Percentiles rank a stretch among this genome's conserved stretches.
Conservation (phyloP, 1,140 invertebrate species). For the Drosophila bipectinata region DNA sequence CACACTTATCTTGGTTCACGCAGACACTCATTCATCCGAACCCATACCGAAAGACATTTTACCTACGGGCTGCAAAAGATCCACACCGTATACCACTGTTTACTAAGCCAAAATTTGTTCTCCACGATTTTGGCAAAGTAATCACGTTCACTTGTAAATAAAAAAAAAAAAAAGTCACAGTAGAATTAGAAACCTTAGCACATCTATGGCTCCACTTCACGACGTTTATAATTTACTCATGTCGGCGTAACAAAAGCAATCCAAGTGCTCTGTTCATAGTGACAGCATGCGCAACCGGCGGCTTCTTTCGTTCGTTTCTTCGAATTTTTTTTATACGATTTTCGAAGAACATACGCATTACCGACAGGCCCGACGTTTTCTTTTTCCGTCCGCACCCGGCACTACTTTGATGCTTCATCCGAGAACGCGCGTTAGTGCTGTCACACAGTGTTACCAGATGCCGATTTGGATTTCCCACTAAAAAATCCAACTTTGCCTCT, state of each 20-base stretch:
- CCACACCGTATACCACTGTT: not conserved
- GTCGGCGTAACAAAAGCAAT: not conserved
- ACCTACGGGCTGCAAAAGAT: not conserved
- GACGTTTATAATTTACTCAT: not conserved
- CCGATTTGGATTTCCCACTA: too few relatives aligned
- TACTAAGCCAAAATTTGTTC: not conserved
- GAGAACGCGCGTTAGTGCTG: too few relatives aligned
- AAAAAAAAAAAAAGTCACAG: conserved; percentile 16
- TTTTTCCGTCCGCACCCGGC: not conserved
- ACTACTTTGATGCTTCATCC: too few relatives aligned
- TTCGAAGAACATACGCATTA: not conserved
- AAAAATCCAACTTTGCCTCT: too few relatives aligned
- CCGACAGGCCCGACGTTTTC: not conserved
- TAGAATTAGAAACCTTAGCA: not conserved
- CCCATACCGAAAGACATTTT: not conserved
- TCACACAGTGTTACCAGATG: too few relatives aligned
- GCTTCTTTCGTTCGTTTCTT: not conserved
- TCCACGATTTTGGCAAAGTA: conserved; percentile 3
- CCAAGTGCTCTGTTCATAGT: too few relatives aligned
- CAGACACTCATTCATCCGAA: not conserved
- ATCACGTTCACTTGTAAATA: conserved; percentile 29
- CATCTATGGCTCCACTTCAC: not conserved
- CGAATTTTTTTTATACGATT: not conserved
- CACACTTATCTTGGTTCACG: conserved; percentile 1
- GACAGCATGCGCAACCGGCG: not conserved